These are phyloP conservation scores for Autographa gamma DNA, from an alignment of 2,888 invertebrate genomes.

Conservation along the genomic window DNA sequence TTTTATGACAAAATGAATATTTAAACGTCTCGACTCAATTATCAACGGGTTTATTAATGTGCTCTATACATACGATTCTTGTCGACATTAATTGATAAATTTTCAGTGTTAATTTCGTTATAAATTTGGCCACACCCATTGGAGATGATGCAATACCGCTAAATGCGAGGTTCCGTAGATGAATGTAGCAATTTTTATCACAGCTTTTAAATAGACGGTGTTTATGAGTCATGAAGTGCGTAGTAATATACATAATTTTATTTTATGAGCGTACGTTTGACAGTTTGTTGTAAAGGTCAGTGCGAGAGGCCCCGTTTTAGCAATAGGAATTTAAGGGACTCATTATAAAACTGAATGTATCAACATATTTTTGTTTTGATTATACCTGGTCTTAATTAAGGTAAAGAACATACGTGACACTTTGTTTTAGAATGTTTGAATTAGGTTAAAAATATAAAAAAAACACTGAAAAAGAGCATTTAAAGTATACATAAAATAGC, in stretches of 20 bases:
- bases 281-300: slow-evolving; percentile 28
- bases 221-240: slow-evolving; percentile 37
- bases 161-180: slow-evolving; percentile 8
- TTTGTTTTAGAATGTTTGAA: background rate
- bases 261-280: slow-evolving; percentile 29
- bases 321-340: slow-evolving; percentile 11
- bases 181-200: slow-evolving; percentile 30
- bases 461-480: background rate
- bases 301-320: slow-evolving; percentile 25
- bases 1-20: slow-evolving; percentile 20
- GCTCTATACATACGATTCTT: slow-evolving; percentile 13
- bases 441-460: background rate
- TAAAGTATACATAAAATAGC: background rate
- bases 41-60: slow-evolving; percentile 9
- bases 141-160: slow-evolving; percentile 30
- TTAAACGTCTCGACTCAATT: slow-evolving; percentile 10
- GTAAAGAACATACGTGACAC: background rate
- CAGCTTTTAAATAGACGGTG: slow-evolving; percentile 14
- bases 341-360: slow-evolving; percentile 7
- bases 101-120: slow-evolving; percentile 18
- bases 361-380: slow-evolving; percentile 1
- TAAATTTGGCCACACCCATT: slow-evolving; percentile 19
- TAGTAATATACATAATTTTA: slow-evolving; percentile 29
- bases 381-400: background rate
- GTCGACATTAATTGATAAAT: slow-evolving; percentile 18